Base-by-base conservation (phyloP, 2,888 invertebrate species). In the Zaprionus obscuricornis region DNA sequence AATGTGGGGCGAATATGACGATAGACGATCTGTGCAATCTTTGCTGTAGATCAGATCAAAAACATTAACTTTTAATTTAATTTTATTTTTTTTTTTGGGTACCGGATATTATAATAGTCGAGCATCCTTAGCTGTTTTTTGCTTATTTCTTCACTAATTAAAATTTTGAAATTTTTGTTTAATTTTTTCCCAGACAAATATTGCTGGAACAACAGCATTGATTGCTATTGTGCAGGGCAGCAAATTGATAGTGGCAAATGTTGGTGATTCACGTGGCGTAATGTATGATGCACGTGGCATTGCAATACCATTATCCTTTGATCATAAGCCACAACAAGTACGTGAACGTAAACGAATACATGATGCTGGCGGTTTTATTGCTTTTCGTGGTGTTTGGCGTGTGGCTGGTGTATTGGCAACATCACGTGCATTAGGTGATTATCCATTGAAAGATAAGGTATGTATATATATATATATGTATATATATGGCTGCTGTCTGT, bases 301-400 rank as follows among this genome's bases (percentile, higher is more conserved):
- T 89, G 96, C 96, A 0, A 96, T 97, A 75, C 97, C 97, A 8
- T 91, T 98, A 4, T 98, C 98, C 1, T 97, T 96, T 90, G 98
- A 98, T 90, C 98, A 98, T 89, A 98, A 98, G 91, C 98, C 98
- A 27, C 96, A 97, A 88, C 96, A 97, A 93, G 94, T 95, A 72
- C 93, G 97, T 76, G 98, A 98, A 91, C 94, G 95, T 54, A 96
- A 95, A 87, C 92, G 98, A 67, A 98, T 98, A 81, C 96, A 96
- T 87, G 96, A 97, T 87, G 98, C 98, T 17, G 98, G 98, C 39
- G 98, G 98, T 11, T 96, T 96, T 87, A 96, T 98, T 42, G 96
- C 96, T 37, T 98, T 97, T 87, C 96, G 97, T 88, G 98, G 98
- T 20, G 98, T 98, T 1, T 98, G 98, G 98, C 91, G 98, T 75